Evolutionary conservation across 2,888 invertebrate genomes (phyloP).

Genomic region (Limenitis camilla): DNA sequence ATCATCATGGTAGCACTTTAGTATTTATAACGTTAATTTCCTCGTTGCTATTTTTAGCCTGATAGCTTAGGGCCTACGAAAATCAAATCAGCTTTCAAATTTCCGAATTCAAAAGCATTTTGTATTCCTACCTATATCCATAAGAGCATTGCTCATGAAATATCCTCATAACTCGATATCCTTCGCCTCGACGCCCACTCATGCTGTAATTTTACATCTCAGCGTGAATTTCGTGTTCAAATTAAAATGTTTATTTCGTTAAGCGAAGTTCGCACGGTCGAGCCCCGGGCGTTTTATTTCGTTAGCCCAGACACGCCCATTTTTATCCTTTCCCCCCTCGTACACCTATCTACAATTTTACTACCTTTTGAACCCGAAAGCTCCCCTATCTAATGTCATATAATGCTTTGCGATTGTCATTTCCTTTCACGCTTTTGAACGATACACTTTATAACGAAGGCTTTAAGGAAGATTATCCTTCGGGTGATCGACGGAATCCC

Average conservation of each 20-base stretch:
- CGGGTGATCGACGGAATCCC: slow-evolving; percentile 31
- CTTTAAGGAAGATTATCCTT: slow-evolving; percentile 41
- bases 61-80: too few relatives aligned
- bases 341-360: slow-evolving; percentile 46
- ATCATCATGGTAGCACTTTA: too few relatives aligned
- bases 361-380: slow-evolving; percentile 12
- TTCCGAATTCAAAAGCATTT: too few relatives aligned
- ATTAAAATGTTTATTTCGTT: slow-evolving; percentile 75
- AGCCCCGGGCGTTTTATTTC: slow-evolving; percentile 66
- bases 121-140: not conserved
- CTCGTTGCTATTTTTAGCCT: too few relatives aligned
- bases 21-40: too few relatives aligned
- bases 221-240: slow-evolving; percentile 71
- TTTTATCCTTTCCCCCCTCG: slow-evolving; percentile 37
- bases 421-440: slow-evolving; percentile 21
- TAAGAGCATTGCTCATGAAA: slow-evolving; percentile 36
- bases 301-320: slow-evolving; percentile 60
- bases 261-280: slow-evolving; percentile 68
- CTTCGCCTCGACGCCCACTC: slow-evolving; percentile 54
- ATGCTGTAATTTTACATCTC: slow-evolving; percentile 64
- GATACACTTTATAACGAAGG: slow-evolving; percentile 36
- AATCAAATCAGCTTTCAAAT: too few relatives aligned
- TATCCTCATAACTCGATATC: slow-evolving; percentile 61
- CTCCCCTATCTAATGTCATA: slow-evolving; percentile 60
- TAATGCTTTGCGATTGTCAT: slow-evolving; percentile 63